phyloP scores from a whole-genome alignment of 2,888 invertebrate genomes.

The Dioctria rufipes region DNA sequence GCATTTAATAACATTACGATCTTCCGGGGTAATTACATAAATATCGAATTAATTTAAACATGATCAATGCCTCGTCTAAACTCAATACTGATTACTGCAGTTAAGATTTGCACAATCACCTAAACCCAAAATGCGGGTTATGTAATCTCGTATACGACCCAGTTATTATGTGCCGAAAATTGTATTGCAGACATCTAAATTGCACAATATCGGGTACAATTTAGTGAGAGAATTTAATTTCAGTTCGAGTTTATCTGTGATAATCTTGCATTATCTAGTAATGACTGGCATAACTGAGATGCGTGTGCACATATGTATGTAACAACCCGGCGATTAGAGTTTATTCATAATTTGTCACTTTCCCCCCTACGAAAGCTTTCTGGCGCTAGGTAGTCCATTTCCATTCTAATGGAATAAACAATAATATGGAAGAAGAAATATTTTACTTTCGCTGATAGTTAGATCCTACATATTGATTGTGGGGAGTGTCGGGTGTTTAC shows the following conservation, averaged over 20 bases:
- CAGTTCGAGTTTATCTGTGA: neutral
- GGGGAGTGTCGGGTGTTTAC: slow-evolving; percentile 15
- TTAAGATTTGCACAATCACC: slow-evolving; percentile 38
- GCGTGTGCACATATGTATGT: neutral
- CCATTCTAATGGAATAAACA: neutral
- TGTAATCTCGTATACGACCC: slow-evolving; percentile 32
- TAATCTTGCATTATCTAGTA: neutral
- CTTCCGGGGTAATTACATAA: slow-evolving; percentile 4
- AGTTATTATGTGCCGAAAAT: slow-evolving; percentile 34
- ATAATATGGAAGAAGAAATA: neutral
- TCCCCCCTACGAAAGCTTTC: neutral
- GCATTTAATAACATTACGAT: neutral
- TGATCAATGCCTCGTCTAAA: neutral
- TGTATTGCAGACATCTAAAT: slow-evolving; percentile 8
- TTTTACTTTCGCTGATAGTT: slow-evolving; percentile 8
- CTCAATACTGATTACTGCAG: neutral
- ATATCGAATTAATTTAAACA: neutral
- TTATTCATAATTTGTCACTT: neutral
- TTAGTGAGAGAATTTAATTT: neutral
- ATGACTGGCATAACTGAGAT: neutral
- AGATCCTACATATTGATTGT: neutral
- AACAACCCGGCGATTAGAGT: neutral
- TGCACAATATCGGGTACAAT: slow-evolving; percentile 5
- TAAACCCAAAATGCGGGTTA: neutral
- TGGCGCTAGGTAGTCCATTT: neutral